phyloP scores from a whole-genome alignment of 2,888 invertebrate genomes.

The Andrena bucephala region DNA sequence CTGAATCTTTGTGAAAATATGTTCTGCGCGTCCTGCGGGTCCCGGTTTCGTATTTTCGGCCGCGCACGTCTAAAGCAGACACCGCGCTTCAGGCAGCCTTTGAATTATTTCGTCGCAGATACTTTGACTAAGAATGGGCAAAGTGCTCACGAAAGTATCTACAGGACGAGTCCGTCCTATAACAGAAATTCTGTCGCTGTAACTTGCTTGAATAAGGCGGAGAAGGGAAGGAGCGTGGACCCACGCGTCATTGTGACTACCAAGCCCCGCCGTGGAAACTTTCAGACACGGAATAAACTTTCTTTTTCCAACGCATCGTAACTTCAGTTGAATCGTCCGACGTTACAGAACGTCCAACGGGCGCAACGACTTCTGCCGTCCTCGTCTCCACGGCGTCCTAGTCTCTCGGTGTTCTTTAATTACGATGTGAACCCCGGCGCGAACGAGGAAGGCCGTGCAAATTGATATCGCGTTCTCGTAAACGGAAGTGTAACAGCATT shows the following conservation, averaged over 20 bases:
- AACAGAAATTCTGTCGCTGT: slow-evolving; percentile 55
- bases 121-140: slow-evolving; percentile 63
- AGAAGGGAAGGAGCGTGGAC: slow-evolving; percentile 48
- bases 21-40: not conserved
- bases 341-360: slow-evolving; percentile 50
- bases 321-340: slow-evolving; percentile 57
- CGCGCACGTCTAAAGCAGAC: slow-evolving; percentile 39
- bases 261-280: slow-evolving; percentile 55
- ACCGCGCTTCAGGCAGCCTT: slow-evolving; percentile 43
- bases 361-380: slow-evolving; percentile 34
- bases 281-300: slow-evolving; percentile 69
- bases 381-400: not conserved
- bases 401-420: slow-evolving; percentile 22
- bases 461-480: slow-evolving; percentile 7
- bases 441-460: slow-evolving; percentile 1
- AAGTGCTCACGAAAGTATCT: slow-evolving; percentile 68
- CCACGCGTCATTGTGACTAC: slow-evolving; percentile 60
- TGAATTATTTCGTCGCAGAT: slow-evolving; percentile 66
- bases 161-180: slow-evolving; percentile 68
- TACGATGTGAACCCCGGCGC: not conserved
- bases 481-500: not conserved
- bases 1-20: not conserved
- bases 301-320: slow-evolving; percentile 49
- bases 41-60: slow-evolving; percentile 33
- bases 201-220: slow-evolving; percentile 65